phyloP scores from a whole-genome alignment of 2,113 vertebrate species.

The Cyrtonyx montezumae region DNA sequence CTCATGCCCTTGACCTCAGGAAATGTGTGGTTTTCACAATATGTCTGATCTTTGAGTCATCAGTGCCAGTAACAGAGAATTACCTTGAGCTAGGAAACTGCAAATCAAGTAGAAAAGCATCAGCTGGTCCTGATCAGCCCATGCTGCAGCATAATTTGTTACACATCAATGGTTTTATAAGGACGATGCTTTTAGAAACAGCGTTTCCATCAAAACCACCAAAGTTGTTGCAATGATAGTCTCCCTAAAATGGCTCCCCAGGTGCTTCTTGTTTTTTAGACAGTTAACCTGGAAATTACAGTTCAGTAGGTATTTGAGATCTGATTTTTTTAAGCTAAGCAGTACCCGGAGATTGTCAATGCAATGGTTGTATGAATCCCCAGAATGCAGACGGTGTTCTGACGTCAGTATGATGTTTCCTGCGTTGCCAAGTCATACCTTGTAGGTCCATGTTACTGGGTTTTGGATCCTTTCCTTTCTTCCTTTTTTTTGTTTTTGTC shows the following conservation, averaged over 20 bases:
- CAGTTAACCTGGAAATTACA: background rate
- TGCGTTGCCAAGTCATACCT: background rate
- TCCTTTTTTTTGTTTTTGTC: background rate
- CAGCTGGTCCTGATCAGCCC: conserved; percentile 60
- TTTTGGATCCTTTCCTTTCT: background rate
- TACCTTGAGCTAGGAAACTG: conserved; percentile 70
- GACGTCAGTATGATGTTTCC: accelerated
- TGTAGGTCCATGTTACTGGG: accelerated
- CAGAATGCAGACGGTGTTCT: accelerated
- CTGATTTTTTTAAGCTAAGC: background rate
- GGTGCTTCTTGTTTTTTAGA: background rate
- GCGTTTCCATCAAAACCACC: background rate
- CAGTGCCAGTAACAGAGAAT: conserved; percentile 29
- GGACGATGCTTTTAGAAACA: background rate
- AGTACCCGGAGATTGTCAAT: background rate
- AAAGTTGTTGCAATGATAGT: background rate
- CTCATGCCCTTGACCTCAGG: conserved; percentile 1
- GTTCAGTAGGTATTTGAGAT: background rate
- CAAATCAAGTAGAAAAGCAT: conserved; percentile 69
- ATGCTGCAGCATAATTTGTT: background rate
- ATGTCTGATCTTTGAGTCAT: conserved; percentile 22
- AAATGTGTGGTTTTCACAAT: conserved; percentile 18
- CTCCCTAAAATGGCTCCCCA: background rate
- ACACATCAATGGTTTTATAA: conserved; percentile 25
- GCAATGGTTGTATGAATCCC: accelerated